Percentiles rank a stretch among this genome's conserved stretches.
These are phyloP conservation scores for Heliconius sara DNA, from an alignment of 2,888 invertebrate species.

Conservation along the genomic window DNA sequence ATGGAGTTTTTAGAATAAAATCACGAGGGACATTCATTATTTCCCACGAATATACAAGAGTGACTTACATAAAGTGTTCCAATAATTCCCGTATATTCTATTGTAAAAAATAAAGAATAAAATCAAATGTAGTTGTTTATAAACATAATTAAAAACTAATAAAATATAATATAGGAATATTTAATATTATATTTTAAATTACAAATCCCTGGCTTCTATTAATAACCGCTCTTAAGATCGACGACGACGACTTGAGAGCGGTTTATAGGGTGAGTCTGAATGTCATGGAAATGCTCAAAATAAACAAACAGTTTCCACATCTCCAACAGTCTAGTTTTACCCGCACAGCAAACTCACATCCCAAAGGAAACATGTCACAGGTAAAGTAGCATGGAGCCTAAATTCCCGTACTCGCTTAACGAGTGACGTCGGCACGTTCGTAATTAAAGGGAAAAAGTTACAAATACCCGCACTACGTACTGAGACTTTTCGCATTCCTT, in stretches of 20 bases:
- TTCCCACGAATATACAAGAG: background rate
- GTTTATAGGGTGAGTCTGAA: background rate
- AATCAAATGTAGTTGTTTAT: no score
- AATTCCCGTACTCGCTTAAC: constrained; percentile 20
- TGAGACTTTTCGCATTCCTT: background rate
- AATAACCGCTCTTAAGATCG: no score
- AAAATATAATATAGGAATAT: no score
- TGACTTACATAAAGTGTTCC: background rate
- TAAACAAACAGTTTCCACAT: background rate
- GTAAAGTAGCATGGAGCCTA: constrained; percentile 27
- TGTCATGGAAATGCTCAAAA: background rate
- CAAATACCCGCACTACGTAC: background rate
- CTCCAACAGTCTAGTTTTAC: constrained; percentile 2
- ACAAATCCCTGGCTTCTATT: no score
- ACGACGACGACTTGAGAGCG: no score
- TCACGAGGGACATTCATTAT: background rate
- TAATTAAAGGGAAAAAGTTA: constrained; percentile 34
- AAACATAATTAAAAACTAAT: no score
- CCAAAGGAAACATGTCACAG: constrained; percentile 21
- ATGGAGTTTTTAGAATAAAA: background rate
- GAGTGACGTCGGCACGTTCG: constrained; percentile 17
- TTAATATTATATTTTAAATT: no score
- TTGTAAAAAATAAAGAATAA: no score
- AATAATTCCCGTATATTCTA: no score
- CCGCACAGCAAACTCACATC: background rate